Conservation (phyloP, 2,797 vertebrate genomes). For the Sylvilagus floridanus region DNA sequence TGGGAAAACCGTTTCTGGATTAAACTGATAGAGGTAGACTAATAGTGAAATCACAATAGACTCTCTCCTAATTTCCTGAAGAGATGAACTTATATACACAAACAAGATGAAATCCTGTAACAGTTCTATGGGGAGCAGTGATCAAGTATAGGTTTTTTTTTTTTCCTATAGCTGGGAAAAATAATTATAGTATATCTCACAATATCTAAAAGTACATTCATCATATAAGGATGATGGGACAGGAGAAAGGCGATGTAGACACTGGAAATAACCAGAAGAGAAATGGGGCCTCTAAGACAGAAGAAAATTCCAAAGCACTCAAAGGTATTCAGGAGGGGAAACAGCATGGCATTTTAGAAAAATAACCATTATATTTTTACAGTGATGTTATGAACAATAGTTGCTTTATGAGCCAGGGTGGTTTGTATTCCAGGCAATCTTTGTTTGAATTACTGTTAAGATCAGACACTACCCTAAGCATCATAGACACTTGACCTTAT, state of each 20-base stretch:
- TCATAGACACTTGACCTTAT: background rate
- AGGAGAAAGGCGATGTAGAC: conserved; percentile 15
- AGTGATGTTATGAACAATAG: background rate
- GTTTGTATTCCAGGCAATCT: background rate
- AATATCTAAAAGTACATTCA: conserved; percentile 38
- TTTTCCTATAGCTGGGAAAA: conserved; percentile 36
- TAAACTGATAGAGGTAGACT: background rate
- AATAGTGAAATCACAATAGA: background rate
- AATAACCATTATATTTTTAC: conserved; percentile 35
- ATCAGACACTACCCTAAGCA: background rate
- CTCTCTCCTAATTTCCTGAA: background rate
- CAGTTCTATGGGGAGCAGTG: background rate
- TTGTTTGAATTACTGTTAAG: background rate
- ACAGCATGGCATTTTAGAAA: conserved; percentile 37
- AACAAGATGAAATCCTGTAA: background rate
- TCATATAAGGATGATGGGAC: conserved; percentile 53
- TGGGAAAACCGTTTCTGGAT: conserved; percentile 19
- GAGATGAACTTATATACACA: conserved; percentile 3
- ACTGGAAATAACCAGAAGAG: background rate
- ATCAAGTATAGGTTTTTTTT: background rate
- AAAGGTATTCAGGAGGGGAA: conserved; percentile 55
- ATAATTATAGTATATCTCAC: background rate
- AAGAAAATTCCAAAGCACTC: background rate
- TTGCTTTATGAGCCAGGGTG: background rate
- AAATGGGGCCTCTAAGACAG: background rate